A percentile compares a stretch with the other conserved stretches of the same genome.
Evolutionary conservation across 2,113 vertebrate genomes (phyloP).

Genomic region (Sterrhoptilus dennistouni): DNA sequence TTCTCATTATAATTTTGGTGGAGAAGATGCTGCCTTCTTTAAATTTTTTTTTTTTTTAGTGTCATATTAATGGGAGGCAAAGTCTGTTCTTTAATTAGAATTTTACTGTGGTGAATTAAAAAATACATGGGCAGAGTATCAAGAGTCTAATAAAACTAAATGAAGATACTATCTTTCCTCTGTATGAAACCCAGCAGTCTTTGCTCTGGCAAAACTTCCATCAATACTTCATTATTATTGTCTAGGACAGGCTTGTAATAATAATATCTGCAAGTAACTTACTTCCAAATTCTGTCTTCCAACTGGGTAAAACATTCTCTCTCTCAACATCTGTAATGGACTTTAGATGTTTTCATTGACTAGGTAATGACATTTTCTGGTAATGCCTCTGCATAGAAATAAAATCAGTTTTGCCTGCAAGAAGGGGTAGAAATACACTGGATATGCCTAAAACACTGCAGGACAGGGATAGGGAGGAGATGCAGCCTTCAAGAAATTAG

Average conservation of each 20-base stretch:
- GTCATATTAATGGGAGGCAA: constrained; percentile 61
- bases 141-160: constrained; percentile 65
- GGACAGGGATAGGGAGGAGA: neutral
- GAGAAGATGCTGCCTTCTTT: constrained; percentile 49
- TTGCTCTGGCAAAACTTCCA: constrained; percentile 46
- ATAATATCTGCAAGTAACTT: constrained; percentile 41
- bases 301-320: neutral
- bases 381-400: neutral
- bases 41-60: constrained; percentile 7
- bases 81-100: constrained; percentile 69
- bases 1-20: constrained; percentile 28
- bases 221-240: constrained; percentile 57
- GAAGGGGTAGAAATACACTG: neutral
- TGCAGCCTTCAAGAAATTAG: neutral
- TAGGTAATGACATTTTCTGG: neutral
- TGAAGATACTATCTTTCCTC: constrained; percentile 49
- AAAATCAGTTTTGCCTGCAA: neutral
- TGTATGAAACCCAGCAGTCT: constrained; percentile 45
- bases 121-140: constrained; percentile 63
- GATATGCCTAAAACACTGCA: neutral
- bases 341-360: neutral
- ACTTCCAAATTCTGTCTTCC: constrained; percentile 11
- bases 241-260: constrained; percentile 23
- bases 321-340: neutral
- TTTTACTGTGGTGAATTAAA: constrained; percentile 67